Evolutionary conservation across 2,888 invertebrate species (phyloP).

Genomic region (Eupithecia subumbrata): DNA sequence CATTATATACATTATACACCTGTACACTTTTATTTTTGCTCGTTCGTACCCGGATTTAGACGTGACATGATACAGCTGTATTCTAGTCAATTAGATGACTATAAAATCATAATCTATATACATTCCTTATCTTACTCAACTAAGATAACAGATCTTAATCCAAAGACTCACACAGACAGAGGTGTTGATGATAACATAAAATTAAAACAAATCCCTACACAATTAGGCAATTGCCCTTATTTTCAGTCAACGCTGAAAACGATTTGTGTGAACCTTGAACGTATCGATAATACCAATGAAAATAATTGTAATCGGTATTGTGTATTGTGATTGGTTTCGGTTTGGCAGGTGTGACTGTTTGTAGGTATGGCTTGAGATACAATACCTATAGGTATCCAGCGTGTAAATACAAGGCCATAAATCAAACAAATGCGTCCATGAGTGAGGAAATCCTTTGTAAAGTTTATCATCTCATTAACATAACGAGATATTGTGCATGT

Average conservation of each 20-base stretch:
- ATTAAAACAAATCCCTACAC: not conserved
- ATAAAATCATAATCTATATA: not conserved
- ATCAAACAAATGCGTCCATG: not conserved
- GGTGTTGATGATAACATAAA: constrained; percentile 3
- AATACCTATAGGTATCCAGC: not conserved
- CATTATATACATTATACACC: too few relatives aligned
- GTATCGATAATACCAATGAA: not conserved
- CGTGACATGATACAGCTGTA: not conserved
- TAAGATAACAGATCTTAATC: not conserved
- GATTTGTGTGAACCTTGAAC: not conserved
- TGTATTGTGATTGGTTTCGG: not conserved
- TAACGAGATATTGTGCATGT: not conserved
- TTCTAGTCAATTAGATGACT: not conserved
- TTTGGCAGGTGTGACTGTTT: not conserved
- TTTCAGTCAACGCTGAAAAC: not conserved
- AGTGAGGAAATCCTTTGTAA: not conserved
- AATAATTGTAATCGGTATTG: not conserved
- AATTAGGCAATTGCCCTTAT: not conserved
- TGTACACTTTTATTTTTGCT: too few relatives aligned
- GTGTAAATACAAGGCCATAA: not conserved
- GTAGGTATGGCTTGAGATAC: not conserved
- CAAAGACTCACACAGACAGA: too few relatives aligned
- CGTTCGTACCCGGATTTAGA: too few relatives aligned
- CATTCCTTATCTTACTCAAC: not conserved
- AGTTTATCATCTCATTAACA: not conserved